Evolutionary conservation across 2,888 invertebrate species (phyloP), one percentile per base, ranked within the genome.

Genomic region (Leucoma salicis): DNA sequence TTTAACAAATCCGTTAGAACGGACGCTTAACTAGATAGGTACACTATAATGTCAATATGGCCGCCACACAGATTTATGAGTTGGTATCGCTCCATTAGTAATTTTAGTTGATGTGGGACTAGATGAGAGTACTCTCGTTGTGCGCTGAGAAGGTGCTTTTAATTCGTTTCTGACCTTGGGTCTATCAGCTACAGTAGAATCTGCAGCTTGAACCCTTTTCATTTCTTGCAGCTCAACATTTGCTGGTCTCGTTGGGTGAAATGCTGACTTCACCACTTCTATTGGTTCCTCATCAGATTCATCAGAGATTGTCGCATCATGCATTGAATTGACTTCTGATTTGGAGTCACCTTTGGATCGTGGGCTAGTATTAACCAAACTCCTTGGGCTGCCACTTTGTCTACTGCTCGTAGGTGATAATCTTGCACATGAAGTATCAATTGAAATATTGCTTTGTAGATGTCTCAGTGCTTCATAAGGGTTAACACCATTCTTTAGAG

Each of bases 181-280:
- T 46, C 84, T 86, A 54, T 91, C 92, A 21, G 81, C 86, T 25
- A 92, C 90, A 13, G 92, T 91, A 7, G 93, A 90, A 70, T 93
- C 92, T 0, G 92, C 92, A 38, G 92, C 91, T 57, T 91, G 91
- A 2, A 84, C 82, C 57, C 84, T 78, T 66, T 84, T 86, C 80
- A 90, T 83, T 65, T 90, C 90, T 57, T 91, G 91, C 18, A 92
- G 66, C 52, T 91, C 83, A 2, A 91, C 81, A 57, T 90, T 92
- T 46, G 92, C 92, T 0, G 92, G 91, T 51, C 91, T 84, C 38
- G 93, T 93, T 14, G 94, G 93, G 35, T 93, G 92, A 76, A 94
- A 95, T 1, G 94, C 94, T 0, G 94, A 94, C 63, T 93, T 93
- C 0, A 94, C 94, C 14, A 94, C 94, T 66, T 94, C 94, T 60